Conservation (phyloP, 53 echinoderm and acorn worm species). For the Stichopus horrens region DNA sequence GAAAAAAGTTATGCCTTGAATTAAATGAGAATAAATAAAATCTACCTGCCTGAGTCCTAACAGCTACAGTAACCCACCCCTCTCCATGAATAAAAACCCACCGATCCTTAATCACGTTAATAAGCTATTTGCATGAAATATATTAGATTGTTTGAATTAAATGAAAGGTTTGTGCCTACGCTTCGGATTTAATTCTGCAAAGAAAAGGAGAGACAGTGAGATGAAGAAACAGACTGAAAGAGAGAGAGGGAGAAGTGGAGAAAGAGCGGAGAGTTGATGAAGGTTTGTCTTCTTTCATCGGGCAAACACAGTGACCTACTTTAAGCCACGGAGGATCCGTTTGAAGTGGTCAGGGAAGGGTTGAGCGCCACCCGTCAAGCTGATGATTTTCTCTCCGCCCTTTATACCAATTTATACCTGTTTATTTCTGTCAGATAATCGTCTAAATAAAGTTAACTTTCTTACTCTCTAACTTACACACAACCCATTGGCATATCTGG, state of each 20-base stretch:
- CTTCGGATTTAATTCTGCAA: neutral
- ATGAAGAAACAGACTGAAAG: too few relatives aligned
- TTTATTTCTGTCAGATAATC: too few relatives aligned
- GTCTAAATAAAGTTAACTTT: too few relatives aligned
- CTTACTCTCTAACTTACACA: too few relatives aligned
- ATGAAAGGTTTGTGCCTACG: neutral
- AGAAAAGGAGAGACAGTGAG: neutral
- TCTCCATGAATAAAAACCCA: neutral
- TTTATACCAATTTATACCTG: too few relatives aligned
- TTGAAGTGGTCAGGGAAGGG: neutral
- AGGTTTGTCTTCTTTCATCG: neutral
- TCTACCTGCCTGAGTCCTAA: neutral
- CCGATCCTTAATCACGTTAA: constrained; percentile 29
- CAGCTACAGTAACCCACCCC: neutral
- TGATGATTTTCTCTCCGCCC: too few relatives aligned
- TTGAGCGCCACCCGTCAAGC: neutral
- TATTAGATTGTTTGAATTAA: constrained; percentile 32
- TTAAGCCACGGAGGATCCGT: neutral
- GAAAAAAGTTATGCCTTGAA: neutral
- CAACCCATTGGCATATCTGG: too few relatives aligned
- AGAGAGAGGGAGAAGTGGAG: neutral
- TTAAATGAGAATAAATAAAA: neutral
- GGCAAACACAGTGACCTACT: neutral
- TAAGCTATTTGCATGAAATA: constrained; percentile 17
- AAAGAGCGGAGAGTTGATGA: neutral